phyloP scores from a whole-genome alignment of 2,797 vertebrate genomes.

The Selene dorsalis region DNA sequence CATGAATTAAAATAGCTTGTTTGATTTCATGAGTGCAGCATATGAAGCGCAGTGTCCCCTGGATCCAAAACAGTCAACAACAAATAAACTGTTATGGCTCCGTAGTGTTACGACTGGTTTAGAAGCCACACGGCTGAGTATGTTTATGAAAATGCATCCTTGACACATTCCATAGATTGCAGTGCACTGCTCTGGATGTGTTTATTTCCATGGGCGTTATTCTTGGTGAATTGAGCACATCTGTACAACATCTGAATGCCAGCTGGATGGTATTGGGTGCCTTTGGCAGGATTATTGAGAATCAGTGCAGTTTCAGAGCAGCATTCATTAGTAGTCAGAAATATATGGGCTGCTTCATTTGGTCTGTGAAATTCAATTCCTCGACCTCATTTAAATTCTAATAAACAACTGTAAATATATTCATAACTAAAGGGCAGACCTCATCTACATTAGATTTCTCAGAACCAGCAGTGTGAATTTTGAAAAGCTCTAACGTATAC shows the following conservation, averaged over 20 bases:
- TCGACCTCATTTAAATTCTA: conserved; percentile 67
- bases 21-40: background rate
- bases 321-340: conserved; percentile 64
- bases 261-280: conserved; percentile 64
- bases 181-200: conserved; percentile 26
- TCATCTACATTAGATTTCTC: conserved; percentile 57
- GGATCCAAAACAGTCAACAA: conserved; percentile 1
- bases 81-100: conserved; percentile 31
- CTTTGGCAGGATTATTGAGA: conserved; percentile 66
- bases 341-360: conserved; percentile 55
- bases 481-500: conserved; percentile 25
- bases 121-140: conserved; percentile 23
- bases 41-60: background rate
- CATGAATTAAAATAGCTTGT: conserved; percentile 22
- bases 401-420: conserved; percentile 72
- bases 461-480: conserved; percentile 36
- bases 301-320: conserved; percentile 40
- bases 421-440: conserved; percentile 59
- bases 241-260: conserved; percentile 72
- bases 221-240: conserved; percentile 54
- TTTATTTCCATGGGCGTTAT: conserved; percentile 54
- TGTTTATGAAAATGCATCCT: conserved; percentile 52
- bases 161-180: conserved; percentile 46
- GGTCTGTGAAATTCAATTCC: conserved; percentile 58
- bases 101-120: background rate